Conservation (phyloP, 1,140 invertebrate species). For the Ectropis grisescens region DNA sequence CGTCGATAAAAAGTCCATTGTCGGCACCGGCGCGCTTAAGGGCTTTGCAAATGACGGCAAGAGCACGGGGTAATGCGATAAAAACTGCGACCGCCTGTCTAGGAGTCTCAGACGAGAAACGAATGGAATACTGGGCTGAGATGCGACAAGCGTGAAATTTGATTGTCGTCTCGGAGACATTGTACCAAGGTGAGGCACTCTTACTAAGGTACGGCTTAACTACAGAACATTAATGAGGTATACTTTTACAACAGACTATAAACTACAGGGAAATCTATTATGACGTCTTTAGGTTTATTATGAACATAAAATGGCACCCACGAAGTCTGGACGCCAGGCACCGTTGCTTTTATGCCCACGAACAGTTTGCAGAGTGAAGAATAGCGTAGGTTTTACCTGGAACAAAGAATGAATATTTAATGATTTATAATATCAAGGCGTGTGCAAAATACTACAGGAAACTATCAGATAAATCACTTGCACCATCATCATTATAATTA, state of each 20-base stretch:
- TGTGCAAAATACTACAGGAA: too few relatives aligned
- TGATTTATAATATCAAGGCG: too few relatives aligned
- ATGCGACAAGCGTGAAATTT: conserved; percentile 35
- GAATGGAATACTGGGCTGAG: conserved; percentile 24
- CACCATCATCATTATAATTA: too few relatives aligned
- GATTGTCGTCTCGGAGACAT: conserved; percentile 11
- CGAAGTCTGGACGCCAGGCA: too few relatives aligned
- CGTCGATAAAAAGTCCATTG: conserved; percentile 47
- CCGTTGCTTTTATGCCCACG: background rate
- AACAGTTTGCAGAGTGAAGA: too few relatives aligned
- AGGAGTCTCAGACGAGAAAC: conserved; percentile 15
- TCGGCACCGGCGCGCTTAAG: conserved; percentile 33
- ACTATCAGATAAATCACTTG: too few relatives aligned
- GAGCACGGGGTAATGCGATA: conserved; percentile 36
- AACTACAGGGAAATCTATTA: too few relatives aligned
- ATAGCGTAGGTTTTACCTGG: too few relatives aligned
- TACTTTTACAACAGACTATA: conserved; percentile 1
- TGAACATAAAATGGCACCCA: too few relatives aligned
- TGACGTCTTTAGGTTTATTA: too few relatives aligned
- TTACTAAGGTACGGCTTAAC: background rate
- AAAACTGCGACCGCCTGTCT: conserved; percentile 27
- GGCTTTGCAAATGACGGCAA: conserved; percentile 38
- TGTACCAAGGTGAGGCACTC: background rate
- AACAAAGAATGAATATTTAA: too few relatives aligned
- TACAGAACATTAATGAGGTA: background rate